Evolutionary conservation across 2,113 vertebrate species (phyloP).

Genomic region (Pseudorectes ferrugineus): DNA sequence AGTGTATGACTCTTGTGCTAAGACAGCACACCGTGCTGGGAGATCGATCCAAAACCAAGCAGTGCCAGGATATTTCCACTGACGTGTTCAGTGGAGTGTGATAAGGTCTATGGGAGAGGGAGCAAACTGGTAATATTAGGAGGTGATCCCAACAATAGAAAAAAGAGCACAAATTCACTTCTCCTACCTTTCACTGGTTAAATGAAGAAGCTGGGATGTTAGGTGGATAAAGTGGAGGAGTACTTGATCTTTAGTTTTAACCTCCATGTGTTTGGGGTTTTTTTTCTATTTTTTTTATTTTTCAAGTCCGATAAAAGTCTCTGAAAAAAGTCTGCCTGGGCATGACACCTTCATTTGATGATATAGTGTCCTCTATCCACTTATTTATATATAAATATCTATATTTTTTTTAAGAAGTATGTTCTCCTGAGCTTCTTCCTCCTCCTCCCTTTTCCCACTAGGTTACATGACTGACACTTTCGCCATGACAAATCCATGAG

Average conservation of each 20-base stretch:
- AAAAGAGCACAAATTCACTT: not conserved
- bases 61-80: not conserved
- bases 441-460: not conserved
- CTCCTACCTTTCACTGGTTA: not conserved
- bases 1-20: fast-evolving
- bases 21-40: not conserved
- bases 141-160: not conserved
- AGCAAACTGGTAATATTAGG: not conserved
- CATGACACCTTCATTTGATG: not conserved
- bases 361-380: not conserved
- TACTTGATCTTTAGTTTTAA: not conserved
- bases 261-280: fast-evolving
- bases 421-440: not conserved
- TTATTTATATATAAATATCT: not conserved
- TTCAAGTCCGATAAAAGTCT: not conserved
- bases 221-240: not conserved
- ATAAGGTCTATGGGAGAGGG: not conserved
- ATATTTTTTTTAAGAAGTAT: not conserved
- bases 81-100: not conserved
- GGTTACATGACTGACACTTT: slow-evolving; percentile 30
- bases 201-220: not conserved
- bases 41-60: not conserved
- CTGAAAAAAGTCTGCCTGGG: not conserved
- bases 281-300: not conserved
- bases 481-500: slow-evolving; percentile 65